Base-by-base conservation (phyloP, 2,113 vertebrate genomes). In the Agelaius phoeniceus region DNA sequence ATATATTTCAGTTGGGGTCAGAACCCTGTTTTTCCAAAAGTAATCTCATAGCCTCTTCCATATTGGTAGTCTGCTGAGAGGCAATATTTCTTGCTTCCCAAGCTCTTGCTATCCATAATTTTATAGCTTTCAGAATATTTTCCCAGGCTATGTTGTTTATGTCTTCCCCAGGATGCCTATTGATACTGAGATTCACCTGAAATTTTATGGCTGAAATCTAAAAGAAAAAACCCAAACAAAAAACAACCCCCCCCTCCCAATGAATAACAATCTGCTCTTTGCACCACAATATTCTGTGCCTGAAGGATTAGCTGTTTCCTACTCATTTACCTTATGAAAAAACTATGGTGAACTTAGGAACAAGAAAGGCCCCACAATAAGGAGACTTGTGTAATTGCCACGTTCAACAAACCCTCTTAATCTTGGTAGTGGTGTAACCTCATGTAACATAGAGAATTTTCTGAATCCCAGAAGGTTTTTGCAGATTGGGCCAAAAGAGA, bases 211-310 rank as follows among this genome's bases (percentile, higher is more conserved):
- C 15, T 76, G 63, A 85, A 79, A 65, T 79, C 15, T 59, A 17
- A 33, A 13, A 39, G 31, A 15, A 35, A 39, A 15, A 49, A 28
- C 22, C 23, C 8, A n/a, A 41, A n/a, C 3, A 3, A 17, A 49
- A 67, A 15, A 0, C 19, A 46, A 43, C 11, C 9, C 2, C 10
- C 16, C 11, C 9, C 4, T 3, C 1, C 23, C 13, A 30, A 31
- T 63, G 43, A 86, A 52, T 31, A 57, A 49, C 17, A 43, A 5
- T 31, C 11, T 57, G 41, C 55, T 46, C 15, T n/a, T 44, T 23
- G 2, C 4, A 58, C 15, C 55, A n/a, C 41, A 81, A 0, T 75
- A 93, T 20, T 28, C 9, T 52, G 21, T 55, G 67, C 19, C 37
- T 71, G 49, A 66, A 62, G 24, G 18, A 14, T 93, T 92, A 43